Percentiles rank a stretch among this genome's conserved stretches.
These are phyloP conservation scores for Bombus huntii DNA, from an alignment of 1,140 invertebrate species.

Conservation along the genomic window DNA sequence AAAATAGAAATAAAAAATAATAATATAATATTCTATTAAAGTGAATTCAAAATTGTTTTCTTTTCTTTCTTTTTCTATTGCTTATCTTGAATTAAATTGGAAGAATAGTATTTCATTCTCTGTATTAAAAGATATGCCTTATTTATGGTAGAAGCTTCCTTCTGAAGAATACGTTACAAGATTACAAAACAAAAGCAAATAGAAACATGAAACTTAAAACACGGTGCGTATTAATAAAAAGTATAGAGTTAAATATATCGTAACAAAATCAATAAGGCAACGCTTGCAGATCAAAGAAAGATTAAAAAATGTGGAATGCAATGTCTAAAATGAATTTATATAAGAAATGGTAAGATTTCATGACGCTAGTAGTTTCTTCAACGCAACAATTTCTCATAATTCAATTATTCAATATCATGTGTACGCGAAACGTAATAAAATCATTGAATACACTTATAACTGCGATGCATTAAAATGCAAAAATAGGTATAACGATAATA, in stretches of 20 bases:
- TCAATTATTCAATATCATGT: not conserved
- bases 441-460: too few relatives aligned
- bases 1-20: not conserved
- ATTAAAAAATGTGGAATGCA: not conserved
- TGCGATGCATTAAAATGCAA: constrained; percentile 14
- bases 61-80: not conserved
- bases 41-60: not conserved
- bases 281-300: not conserved
- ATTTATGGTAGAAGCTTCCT: not conserved
- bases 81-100: not conserved
- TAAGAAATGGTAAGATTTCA: not conserved
- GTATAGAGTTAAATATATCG: not conserved
- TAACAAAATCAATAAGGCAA: not conserved
- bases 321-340: not conserved
- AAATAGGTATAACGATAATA: not conserved
- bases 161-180: not conserved
- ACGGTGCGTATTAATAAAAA: not conserved
- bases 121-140: not conserved
- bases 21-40: not conserved
- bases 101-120: not conserved
- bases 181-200: not conserved
- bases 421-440: not conserved
- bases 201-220: not conserved
- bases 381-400: not conserved
- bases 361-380: not conserved